These are phyloP conservation scores for Temnothorax unifasciatus DNA, from an alignment of 2,888 invertebrate genomes.

Conservation along the genomic window DNA sequence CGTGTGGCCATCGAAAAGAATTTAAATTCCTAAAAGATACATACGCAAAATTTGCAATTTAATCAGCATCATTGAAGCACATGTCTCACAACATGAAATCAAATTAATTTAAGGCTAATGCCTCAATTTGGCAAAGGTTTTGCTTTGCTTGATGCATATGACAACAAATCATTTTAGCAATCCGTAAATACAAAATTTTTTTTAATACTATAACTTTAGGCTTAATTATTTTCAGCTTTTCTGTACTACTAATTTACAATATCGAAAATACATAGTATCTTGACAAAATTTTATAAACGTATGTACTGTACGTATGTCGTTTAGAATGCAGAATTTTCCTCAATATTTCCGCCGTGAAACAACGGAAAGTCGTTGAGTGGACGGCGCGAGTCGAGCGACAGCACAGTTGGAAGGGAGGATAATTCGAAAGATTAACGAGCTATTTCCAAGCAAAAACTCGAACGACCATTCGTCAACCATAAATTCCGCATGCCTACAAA, in stretches of 20 bases:
- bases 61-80: background rate
- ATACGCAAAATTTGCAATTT: background rate
- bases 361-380: slow-evolving; percentile 70
- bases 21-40: slow-evolving; percentile 23
- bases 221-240: background rate
- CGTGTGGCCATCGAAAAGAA: slow-evolving; percentile 39
- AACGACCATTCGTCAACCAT: slow-evolving; percentile 82
- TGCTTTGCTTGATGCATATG: background rate
- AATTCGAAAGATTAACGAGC: slow-evolving; percentile 84
- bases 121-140: background rate
- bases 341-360: slow-evolving; percentile 36
- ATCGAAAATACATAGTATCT: background rate
- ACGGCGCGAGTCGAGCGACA: slow-evolving; percentile 54
- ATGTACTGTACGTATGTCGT: background rate
- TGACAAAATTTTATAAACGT: slow-evolving; percentile 17
- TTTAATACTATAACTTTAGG: background rate
- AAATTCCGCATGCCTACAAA: slow-evolving; percentile 80
- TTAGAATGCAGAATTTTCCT: slow-evolving; percentile 33
- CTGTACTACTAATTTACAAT: background rate
- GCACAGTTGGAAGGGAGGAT: slow-evolving; percentile 80
- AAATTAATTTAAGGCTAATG: slow-evolving; percentile 10
- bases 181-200: background rate
- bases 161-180: background rate
- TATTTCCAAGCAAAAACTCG: slow-evolving; percentile 81
- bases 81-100: background rate